A percentile compares a stretch with the other conserved stretches of the same genome.
Evolutionary conservation across 2,888 invertebrate species (phyloP).

Genomic region (Diloba caeruleocephala): DNA sequence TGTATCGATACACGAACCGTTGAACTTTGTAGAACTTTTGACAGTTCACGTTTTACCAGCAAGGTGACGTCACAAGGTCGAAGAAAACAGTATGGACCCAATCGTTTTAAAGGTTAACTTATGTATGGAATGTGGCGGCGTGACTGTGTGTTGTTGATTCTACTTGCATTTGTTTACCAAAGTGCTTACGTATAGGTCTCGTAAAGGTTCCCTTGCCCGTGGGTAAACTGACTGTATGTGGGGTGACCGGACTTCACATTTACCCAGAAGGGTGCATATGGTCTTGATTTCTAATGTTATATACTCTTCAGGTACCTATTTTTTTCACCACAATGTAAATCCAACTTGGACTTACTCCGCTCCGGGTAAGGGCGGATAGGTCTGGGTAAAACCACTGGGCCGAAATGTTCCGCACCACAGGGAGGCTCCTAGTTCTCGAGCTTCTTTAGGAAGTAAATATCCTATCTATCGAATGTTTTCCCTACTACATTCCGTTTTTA

Average conservation of each 20-base stretch:
- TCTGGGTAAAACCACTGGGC: too few relatives aligned
- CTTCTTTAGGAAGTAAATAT: too few relatives aligned
- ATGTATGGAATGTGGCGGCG: not conserved
- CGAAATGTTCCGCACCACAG: too few relatives aligned
- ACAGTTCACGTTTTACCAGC: constrained; percentile 19
- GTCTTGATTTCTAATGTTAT: too few relatives aligned
- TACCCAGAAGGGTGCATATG: not conserved
- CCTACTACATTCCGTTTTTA: too few relatives aligned
- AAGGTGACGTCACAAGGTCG: constrained; percentile 2
- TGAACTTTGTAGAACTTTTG: constrained; percentile 46
- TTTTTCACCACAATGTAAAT: too few relatives aligned
- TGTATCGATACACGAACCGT: constrained; percentile 35
- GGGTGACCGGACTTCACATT: constrained; percentile 22
- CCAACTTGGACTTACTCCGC: too few relatives aligned
- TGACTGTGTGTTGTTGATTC: not conserved
- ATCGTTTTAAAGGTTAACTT: constrained; percentile 5
- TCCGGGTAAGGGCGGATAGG: too few relatives aligned
- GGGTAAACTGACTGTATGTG: constrained; percentile 2
- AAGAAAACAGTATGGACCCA: not conserved
- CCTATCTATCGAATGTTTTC: too few relatives aligned
- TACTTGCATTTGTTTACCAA: constrained; percentile 16
- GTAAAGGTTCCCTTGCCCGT: not conserved
- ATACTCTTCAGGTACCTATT: too few relatives aligned
- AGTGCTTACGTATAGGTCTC: not conserved
- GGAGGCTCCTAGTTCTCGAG: too few relatives aligned